Conservation (phyloP, 2,888 invertebrate genomes). For the Nowickia ferox region DNA sequence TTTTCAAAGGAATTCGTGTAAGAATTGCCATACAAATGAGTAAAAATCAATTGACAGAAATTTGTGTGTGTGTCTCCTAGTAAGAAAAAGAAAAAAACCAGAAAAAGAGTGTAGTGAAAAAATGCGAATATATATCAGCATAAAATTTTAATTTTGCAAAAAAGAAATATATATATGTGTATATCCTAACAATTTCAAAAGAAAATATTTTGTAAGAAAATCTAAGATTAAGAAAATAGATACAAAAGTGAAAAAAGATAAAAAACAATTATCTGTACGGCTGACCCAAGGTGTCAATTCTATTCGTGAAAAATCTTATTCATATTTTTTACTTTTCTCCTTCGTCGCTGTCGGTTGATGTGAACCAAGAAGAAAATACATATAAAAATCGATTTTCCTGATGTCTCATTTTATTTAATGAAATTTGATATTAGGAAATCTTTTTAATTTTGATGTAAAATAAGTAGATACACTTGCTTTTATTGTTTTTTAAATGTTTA, state of each 20-base stretch:
- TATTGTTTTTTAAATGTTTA: background rate
- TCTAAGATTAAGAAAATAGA: slow-evolving; percentile 9
- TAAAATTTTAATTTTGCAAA: slow-evolving; percentile 48
- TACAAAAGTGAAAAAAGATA: slow-evolving; percentile 19
- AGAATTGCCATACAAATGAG: slow-evolving; percentile 72
- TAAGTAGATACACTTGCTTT: background rate
- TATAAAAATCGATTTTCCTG: slow-evolving; percentile 71
- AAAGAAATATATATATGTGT: slow-evolving; percentile 8
- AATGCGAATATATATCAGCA: slow-evolving; percentile 76
- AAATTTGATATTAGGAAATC: slow-evolving; percentile 60
- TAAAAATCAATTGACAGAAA: slow-evolving; percentile 72
- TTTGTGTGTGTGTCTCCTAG: slow-evolving; percentile 50
- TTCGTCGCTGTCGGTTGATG: slow-evolving; percentile 47
- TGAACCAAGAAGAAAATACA: slow-evolving; percentile 56
- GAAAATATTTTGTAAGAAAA: slow-evolving; percentile 10
- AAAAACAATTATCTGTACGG: slow-evolving; percentile 65
- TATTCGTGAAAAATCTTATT: slow-evolving; percentile 69
- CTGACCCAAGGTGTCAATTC: slow-evolving; percentile 68
- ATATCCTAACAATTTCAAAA: background rate
- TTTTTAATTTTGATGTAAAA: slow-evolving; percentile 5
- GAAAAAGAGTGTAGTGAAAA: slow-evolving; percentile 75
- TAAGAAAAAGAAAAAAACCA: slow-evolving; percentile 69
- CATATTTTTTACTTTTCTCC: slow-evolving; percentile 47
- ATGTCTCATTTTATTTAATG: slow-evolving; percentile 66
- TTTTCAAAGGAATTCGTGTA: slow-evolving; percentile 73